phyloP scores from a whole-genome alignment of 53 echinoderm and acorn worm species.

The Holothuria leucospilota region DNA sequence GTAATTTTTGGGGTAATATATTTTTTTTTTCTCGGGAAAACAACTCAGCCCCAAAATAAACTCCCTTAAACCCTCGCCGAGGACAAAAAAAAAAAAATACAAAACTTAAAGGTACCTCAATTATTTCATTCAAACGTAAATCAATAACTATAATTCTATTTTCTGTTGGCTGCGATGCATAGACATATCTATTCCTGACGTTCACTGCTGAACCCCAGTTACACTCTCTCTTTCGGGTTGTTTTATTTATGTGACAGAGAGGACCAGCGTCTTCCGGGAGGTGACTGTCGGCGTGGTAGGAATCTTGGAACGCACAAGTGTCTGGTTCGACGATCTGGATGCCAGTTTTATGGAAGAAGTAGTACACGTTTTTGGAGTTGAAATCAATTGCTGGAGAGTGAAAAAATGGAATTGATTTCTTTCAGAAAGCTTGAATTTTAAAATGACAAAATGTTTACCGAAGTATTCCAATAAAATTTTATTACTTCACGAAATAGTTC shows the following conservation, averaged over 20 bases:
- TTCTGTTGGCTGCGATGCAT: conserved; percentile 85
- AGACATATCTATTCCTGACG: conserved; percentile 80
- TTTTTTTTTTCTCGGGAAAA: too few species aligned
- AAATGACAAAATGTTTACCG: not conserved
- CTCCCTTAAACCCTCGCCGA: too few species aligned
- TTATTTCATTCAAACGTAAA: conserved; percentile 73
- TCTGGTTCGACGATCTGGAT: conserved; percentile 90
- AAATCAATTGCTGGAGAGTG: conserved; percentile 56
- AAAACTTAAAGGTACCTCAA: too few species aligned
- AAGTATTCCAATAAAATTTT: not conserved
- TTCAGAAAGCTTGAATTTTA: not conserved
- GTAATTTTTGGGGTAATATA: too few species aligned
- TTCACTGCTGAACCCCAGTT: conserved; percentile 88
- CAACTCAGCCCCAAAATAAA: too few species aligned
- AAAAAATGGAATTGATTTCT: not conserved
- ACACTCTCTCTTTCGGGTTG: conserved; percentile 57
- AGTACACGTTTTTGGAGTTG: conserved; percentile 71
- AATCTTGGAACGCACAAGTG: conserved; percentile 78
- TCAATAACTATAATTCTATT: conserved; percentile 85
- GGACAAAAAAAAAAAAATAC: too few species aligned
- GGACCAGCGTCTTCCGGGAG: conserved; percentile 78
- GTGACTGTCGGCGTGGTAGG: conserved; percentile 67
- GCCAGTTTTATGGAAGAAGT: conserved; percentile 90
- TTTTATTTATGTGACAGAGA: conserved; percentile 68
- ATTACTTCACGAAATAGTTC: too few species aligned